Base-by-base conservation (phyloP, 1,140 invertebrate genomes). In the Bombus breviceps region DNA sequence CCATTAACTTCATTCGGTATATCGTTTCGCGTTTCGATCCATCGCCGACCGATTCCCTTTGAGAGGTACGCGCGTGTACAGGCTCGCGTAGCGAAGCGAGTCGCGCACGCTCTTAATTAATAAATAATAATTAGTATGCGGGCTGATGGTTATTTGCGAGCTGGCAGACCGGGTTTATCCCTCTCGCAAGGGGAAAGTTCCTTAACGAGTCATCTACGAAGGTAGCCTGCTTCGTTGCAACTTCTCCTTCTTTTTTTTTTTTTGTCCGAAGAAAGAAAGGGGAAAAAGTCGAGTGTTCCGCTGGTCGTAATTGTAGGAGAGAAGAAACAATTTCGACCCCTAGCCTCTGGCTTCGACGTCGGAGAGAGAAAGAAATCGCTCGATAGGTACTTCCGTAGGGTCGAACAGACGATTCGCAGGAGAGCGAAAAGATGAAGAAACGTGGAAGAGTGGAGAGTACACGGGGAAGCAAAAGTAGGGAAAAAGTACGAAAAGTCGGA, bases 291-390 rank as follows among this genome's bases (percentile, higher is more conserved):
- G 75, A 82, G 76, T 59, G 66, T 78, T 32, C 34, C 73, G 79
- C 84, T 71, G 68, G 74, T 85, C 78, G 78, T 91, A 91, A 91
- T 91, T 91, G 86, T 74, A 80, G 72, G 79, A 68, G 81, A 86
- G 77, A 86, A 91, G 78, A 91, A 90, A 90, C 89, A 91, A 91
- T 91, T 91, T 90, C 59, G 81, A 81, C 74, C 77, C 73, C 78
- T 66, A 64, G 72, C 53, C 64, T 81, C 76, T 59, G 71, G 74
- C 64, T 34, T 75, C 75, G 59, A 72, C 22, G 47, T 34, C 10
- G 41, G 34, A n/a, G 37, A 28, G 57, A 81, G 72, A 72, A 74
- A 86, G 86, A 88, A 89, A 90, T 87, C 75, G 86, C 64, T 77
- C 81, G 88, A 90, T 85, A 57, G 85, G 82, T 79, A 87, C 74